These are phyloP conservation scores for Sialis lutaria DNA, from an alignment of 2,888 invertebrate species.

Conservation along the genomic window DNA sequence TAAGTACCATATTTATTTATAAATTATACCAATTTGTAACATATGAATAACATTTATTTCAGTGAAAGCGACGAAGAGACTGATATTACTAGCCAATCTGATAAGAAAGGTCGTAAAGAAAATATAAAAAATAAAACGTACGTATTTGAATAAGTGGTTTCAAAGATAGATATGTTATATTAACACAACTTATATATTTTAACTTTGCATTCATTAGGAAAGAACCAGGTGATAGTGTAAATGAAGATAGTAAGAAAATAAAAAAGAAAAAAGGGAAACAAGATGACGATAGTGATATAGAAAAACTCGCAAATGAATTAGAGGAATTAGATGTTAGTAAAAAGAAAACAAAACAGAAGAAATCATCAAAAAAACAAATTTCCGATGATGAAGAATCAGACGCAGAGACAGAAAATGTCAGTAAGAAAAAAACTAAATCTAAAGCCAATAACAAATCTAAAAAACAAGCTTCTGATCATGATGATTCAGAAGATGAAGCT, in stretches of 20 bases:
- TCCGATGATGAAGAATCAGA: slow-evolving; percentile 12
- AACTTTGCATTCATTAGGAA: slow-evolving; percentile 6
- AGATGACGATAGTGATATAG: slow-evolving; percentile 27
- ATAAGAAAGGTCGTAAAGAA: slow-evolving; percentile 17
- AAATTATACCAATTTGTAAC: slow-evolving; percentile 3
- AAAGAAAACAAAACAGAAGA: slow-evolving; percentile 19
- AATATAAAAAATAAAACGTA: slow-evolving; percentile 18
- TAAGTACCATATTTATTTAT: slow-evolving; percentile 24
- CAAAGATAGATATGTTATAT: not conserved
- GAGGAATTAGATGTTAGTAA: slow-evolving; percentile 39
- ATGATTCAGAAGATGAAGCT: slow-evolving; percentile 25
- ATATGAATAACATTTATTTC: slow-evolving; percentile 17
- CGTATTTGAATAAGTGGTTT: slow-evolving; percentile 12
- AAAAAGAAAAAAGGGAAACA: slow-evolving; percentile 29
- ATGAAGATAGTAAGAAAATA: slow-evolving; percentile 20
- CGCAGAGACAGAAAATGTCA: slow-evolving; percentile 9
- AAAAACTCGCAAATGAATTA: slow-evolving; percentile 33
- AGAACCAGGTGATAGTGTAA: slow-evolving; percentile 8
- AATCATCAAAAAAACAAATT: slow-evolving; percentile 28
- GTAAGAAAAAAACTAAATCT: slow-evolving; percentile 3
- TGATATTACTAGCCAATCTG: slow-evolving; percentile 17
- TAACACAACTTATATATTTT: not conserved
- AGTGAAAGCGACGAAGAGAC: slow-evolving; percentile 42
- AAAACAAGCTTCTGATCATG: slow-evolving; percentile 14
- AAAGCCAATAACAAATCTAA: slow-evolving; percentile 2